Evolutionary conservation across 64 coral and sea anemone genomes (phyloP).

Genomic region (Stylophora pistillata): DNA sequence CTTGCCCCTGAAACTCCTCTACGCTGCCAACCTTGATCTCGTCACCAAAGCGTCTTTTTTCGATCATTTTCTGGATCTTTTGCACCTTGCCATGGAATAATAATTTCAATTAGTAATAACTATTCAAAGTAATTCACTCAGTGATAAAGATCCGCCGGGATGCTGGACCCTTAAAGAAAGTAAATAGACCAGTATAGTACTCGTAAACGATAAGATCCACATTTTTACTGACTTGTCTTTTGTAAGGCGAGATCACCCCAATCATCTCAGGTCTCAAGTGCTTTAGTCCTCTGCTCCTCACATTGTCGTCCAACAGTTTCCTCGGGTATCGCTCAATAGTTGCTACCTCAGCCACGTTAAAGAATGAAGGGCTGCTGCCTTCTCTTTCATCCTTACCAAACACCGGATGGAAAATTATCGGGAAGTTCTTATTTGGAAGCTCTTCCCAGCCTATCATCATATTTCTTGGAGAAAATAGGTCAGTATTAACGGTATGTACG

Average conservation of each 20-base stretch:
- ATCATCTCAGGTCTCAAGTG: constrained; percentile 71
- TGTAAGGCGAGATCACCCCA: constrained; percentile 82
- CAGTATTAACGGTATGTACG: background rate
- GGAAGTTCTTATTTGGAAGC: constrained; percentile 63
- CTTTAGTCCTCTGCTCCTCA: constrained; percentile 49
- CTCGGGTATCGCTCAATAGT: constrained; percentile 75
- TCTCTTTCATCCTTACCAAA: constrained; percentile 74
- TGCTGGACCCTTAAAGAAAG: too few relatives aligned
- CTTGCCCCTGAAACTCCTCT: constrained; percentile 82
- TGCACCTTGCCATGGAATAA: constrained; percentile 57
- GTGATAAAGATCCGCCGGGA: too few relatives aligned
- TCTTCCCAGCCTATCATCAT: constrained; percentile 76
- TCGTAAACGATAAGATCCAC: background rate
- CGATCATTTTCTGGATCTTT: constrained; percentile 89
- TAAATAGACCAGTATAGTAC: too few relatives aligned
- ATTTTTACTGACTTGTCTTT: constrained; percentile 63
- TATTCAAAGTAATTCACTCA: too few relatives aligned
- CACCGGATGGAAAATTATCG: constrained; percentile 78
- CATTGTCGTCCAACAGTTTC: constrained; percentile 71
- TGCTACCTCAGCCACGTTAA: constrained; percentile 62
- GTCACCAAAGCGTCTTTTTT: constrained; percentile 27
- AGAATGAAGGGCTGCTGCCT: constrained; percentile 50
- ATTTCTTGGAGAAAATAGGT: background rate
- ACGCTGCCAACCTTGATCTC: constrained; percentile 87
- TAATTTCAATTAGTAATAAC: background rate